These are phyloP conservation scores for Poecilia velifera DNA, from an alignment of 2,797 vertebrate genomes.

Conservation along the genomic window DNA sequence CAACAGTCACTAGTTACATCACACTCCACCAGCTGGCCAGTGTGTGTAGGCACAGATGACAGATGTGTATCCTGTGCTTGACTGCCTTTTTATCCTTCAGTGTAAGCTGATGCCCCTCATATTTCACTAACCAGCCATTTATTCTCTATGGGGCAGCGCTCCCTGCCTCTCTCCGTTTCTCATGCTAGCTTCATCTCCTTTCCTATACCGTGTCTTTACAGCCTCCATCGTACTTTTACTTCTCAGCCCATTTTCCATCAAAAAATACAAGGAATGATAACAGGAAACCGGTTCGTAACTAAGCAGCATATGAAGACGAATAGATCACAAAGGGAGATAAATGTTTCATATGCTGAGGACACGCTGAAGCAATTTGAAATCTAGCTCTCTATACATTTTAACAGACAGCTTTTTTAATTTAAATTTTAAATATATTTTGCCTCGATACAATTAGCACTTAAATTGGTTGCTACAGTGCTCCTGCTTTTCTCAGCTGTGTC, in stretches of 20 bases:
- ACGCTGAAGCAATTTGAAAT: slow-evolving; percentile 24
- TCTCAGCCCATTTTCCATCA: slow-evolving; percentile 33
- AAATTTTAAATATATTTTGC: slow-evolving; percentile 10
- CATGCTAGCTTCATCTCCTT: slow-evolving; percentile 32
- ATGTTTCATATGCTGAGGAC: neutral
- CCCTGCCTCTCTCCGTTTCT: slow-evolving; percentile 17
- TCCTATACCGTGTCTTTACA: slow-evolving; percentile 45
- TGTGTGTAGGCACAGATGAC: slow-evolving; percentile 56
- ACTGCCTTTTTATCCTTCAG: slow-evolving; percentile 72
- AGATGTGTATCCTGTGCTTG: slow-evolving; percentile 71
- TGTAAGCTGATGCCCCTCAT: slow-evolving; percentile 77
- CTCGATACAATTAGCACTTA: neutral
- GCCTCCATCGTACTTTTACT: slow-evolving; percentile 30
- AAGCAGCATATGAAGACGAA: slow-evolving; percentile 39
- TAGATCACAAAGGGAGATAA: slow-evolving; percentile 21
- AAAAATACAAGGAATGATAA: slow-evolving; percentile 41
- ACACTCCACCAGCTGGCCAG: slow-evolving; percentile 58
- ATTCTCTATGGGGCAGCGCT: slow-evolving; percentile 57
- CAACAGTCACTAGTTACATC: slow-evolving; percentile 66
- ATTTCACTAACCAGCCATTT: slow-evolving; percentile 75
- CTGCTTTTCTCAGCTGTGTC: slow-evolving; percentile 3
- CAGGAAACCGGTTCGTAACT: slow-evolving; percentile 43
- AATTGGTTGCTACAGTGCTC: slow-evolving; percentile 22
- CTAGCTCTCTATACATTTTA: neutral
- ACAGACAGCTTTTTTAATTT: neutral